Percentiles rank a stretch among this genome's conserved stretches.
phyloP scores from a whole-genome alignment of 2,113 vertebrate genomes.

The Gasterosteus aculeatus region DNA sequence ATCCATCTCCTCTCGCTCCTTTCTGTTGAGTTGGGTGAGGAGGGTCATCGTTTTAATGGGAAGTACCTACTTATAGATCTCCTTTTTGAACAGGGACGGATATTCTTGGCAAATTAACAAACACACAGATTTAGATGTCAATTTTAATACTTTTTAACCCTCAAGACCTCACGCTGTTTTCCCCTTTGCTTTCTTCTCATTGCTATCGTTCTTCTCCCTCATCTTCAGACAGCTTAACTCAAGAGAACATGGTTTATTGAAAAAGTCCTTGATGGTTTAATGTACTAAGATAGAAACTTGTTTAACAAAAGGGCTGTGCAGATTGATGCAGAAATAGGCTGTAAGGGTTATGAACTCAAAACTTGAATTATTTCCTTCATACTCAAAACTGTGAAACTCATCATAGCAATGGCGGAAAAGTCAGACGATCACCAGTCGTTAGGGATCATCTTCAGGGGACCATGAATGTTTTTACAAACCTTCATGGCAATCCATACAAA shows the following conservation, averaged over 20 bases:
- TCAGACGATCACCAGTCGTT: background rate
- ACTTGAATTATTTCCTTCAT: background rate
- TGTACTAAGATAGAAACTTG: slow-evolving; percentile 6
- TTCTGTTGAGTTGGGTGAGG: slow-evolving; percentile 46
- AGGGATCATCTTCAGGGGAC: background rate
- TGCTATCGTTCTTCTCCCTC: slow-evolving; percentile 1
- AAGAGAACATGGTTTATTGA: slow-evolving; percentile 21
- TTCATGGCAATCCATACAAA: too few relatives aligned
- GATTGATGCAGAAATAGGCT: slow-evolving; percentile 21
- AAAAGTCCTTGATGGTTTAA: slow-evolving; percentile 34
- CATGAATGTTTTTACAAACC: background rate
- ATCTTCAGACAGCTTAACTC: slow-evolving; percentile 12
- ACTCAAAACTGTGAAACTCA: background rate
- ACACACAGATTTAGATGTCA: background rate
- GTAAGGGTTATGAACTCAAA: slow-evolving; percentile 6
- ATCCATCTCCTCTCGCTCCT: slow-evolving; percentile 56
- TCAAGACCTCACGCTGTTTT: slow-evolving; percentile 10
- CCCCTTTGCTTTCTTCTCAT: slow-evolving; percentile 5
- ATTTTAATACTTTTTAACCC: slow-evolving; percentile 17
- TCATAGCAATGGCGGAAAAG: background rate
- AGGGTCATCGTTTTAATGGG: slow-evolving; percentile 27
- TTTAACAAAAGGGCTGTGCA: slow-evolving; percentile 10
- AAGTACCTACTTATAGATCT: slow-evolving; percentile 6
- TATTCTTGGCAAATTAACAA: slow-evolving; percentile 17
- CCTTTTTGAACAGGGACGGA: background rate